Evolutionary conservation across 2,113 vertebrate genomes (phyloP).

Genomic region (Trichechus manatus): DNA sequence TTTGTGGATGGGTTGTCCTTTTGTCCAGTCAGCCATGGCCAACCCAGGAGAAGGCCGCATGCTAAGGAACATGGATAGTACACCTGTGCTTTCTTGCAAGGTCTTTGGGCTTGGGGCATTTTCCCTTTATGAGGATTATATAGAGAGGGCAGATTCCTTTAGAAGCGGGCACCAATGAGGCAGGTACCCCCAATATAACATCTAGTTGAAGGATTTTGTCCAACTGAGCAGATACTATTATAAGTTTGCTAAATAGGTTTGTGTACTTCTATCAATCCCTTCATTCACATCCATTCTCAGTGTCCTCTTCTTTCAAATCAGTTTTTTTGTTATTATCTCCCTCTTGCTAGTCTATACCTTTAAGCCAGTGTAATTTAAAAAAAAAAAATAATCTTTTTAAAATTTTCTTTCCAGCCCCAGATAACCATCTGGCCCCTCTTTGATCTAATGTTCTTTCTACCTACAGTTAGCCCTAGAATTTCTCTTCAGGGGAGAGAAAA

Average conservation of each 20-base stretch:
- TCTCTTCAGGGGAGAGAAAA: conserved; percentile 25
- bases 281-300: neutral
- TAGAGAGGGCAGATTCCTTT: conserved; percentile 7
- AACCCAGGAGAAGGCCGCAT: neutral
- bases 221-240: neutral
- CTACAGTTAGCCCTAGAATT: neutral
- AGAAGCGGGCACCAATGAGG: neutral
- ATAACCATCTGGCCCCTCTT: neutral
- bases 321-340: neutral
- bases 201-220: conserved; percentile 18
- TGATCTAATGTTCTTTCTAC: conserved; percentile 7
- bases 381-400: neutral
- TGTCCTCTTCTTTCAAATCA: neutral
- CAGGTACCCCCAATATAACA: neutral
- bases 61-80: neutral
- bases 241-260: neutral
- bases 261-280: neutral
- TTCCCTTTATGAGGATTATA: neutral
- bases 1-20: neutral
- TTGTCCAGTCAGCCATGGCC: neutral
- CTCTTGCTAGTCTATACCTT: neutral
- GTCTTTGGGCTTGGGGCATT: neutral
- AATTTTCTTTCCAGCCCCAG: conserved; percentile 24
- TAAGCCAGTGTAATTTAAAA: neutral
- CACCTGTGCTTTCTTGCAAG: neutral